Base-by-base conservation (phyloP, 2,113 vertebrate species). In the Noctilio leporinus region DNA sequence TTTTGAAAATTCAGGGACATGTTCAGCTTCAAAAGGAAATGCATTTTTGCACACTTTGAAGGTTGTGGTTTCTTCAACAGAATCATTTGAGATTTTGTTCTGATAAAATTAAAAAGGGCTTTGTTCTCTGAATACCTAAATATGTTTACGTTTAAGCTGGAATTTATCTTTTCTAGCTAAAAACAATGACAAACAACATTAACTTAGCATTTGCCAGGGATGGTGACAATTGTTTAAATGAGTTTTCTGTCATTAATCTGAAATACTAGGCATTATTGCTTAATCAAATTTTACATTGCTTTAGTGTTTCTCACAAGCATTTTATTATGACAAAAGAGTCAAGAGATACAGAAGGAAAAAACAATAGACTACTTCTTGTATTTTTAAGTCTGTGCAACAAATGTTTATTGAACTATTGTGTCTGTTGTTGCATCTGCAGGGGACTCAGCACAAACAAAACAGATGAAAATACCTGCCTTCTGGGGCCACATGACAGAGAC, bases 1-100 rank as follows among this genome's bases (percentile, higher is more conserved):
- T 93, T 97, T 94, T 82, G 78, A 92, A 96, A 97, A 88, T 35
- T 35, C n/a, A n/a, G 35, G 43, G 69, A 83, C 47, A 57, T 95
- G 93, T 57, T 86, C 72, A 93, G n/a, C 33, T 86, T 89, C 28
- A 7, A 92, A 78, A 94, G 93, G 91, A 95, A 87, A 77, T 83
- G 59, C 49, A 28, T 86, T 95, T 75, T 55, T 0, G 0, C n/a
- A 82, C 22, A 57, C 22, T 20, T 69, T 6, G 35, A 91, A 82
- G 45, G 22, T 12, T 49, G n/a, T 47, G n/a, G 47, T 80, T 96
- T 94, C 55, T 82, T 47, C 51, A 69, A 90, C 35, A 76, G 76
- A 90, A 51, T 49, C 64, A 59, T 5, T 24, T 80, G 69, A 86
- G 35, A 88, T 84, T 95, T 95, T 53, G 33, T 87, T 82, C 1